A percentile compares a stretch with the other conserved stretches of the same genome.
Evolutionary conservation across 2,888 invertebrate genomes (phyloP).

Genomic region (Drosophila neutralis): DNA sequence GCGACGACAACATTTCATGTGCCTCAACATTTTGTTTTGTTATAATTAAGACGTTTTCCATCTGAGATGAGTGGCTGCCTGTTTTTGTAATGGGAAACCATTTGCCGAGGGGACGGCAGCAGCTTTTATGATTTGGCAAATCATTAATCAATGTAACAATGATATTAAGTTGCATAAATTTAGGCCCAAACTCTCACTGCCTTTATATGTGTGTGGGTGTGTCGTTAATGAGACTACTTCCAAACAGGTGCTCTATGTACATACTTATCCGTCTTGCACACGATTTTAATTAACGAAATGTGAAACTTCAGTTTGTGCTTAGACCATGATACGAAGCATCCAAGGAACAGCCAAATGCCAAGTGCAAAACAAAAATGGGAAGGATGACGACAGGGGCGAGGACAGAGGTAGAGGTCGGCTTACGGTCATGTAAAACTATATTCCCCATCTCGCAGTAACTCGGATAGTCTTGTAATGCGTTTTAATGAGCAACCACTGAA

Average conservation of each 20-base stretch:
- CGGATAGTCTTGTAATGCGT: conserved; percentile 35
- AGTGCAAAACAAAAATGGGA: background rate
- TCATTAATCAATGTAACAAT: conserved; percentile 81
- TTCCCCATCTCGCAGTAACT: conserved; percentile 5
- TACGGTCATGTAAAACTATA: conserved; percentile 42
- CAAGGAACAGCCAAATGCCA: conserved; percentile 2
- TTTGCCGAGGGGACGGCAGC: conserved; percentile 23
- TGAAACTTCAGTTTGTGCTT: conserved; percentile 64
- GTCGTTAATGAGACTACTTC: conserved; percentile 66
- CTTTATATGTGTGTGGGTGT: conserved; percentile 17
- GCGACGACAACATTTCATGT: conserved; percentile 67
- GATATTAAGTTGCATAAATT: conserved; percentile 79
- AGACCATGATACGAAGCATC: conserved; percentile 47
- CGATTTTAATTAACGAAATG: conserved; percentile 80
- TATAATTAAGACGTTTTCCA: conserved; percentile 70
- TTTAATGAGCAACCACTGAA: conserved; percentile 52
- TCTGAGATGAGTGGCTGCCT: conserved; percentile 61
- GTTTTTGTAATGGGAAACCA: conserved; percentile 74
- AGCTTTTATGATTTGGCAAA: conserved; percentile 78
- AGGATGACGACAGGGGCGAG: background rate
- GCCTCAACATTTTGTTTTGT: conserved; percentile 69
- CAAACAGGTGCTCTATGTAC: conserved; percentile 66
- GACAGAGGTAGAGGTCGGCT: background rate
- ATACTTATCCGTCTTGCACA: conserved; percentile 56
- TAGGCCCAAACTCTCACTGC: conserved; percentile 18